A percentile compares a stretch with the other conserved stretches of the same genome.
Evolutionary conservation across 2,797 vertebrate genomes (phyloP).

Genomic region (Silurus aristotelis): DNA sequence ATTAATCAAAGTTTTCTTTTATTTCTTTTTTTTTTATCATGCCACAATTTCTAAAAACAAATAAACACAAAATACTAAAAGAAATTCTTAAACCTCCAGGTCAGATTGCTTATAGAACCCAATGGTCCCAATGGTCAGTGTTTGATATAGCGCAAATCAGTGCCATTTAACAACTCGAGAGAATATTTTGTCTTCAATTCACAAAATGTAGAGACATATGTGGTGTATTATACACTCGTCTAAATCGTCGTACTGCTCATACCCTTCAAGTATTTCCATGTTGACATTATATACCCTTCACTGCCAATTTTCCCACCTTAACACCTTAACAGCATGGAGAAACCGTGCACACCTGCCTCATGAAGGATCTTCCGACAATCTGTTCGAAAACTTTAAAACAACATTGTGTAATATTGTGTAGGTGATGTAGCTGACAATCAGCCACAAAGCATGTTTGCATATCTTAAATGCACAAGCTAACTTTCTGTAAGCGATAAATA

Average conservation of each 20-base stretch:
- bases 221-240: constrained; percentile 39
- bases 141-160: not conserved
- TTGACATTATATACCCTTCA: constrained; percentile 53
- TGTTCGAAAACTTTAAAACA: constrained; percentile 13
- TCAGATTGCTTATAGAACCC: not conserved
- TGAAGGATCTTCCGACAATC: constrained; percentile 16
- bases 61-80: not conserved
- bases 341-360: constrained; percentile 43
- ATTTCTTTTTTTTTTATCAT: not conserved
- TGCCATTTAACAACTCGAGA: not conserved
- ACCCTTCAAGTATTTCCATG: constrained; percentile 47
- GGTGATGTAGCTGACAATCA: not conserved
- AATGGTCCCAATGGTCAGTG: not conserved
- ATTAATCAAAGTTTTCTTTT: not conserved
- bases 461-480: not conserved
- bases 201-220: constrained; percentile 20
- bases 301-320: constrained; percentile 64
- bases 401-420: constrained; percentile 1
- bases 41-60: not conserved
- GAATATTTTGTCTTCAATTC: not conserved
- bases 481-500: not conserved
- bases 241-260: constrained; percentile 16
- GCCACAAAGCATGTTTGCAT: not conserved
- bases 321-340: constrained; percentile 63
- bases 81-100: not conserved